phyloP scores from a whole-genome alignment of 2,113 vertebrate genomes.

The Menura novaehollandiae region DNA sequence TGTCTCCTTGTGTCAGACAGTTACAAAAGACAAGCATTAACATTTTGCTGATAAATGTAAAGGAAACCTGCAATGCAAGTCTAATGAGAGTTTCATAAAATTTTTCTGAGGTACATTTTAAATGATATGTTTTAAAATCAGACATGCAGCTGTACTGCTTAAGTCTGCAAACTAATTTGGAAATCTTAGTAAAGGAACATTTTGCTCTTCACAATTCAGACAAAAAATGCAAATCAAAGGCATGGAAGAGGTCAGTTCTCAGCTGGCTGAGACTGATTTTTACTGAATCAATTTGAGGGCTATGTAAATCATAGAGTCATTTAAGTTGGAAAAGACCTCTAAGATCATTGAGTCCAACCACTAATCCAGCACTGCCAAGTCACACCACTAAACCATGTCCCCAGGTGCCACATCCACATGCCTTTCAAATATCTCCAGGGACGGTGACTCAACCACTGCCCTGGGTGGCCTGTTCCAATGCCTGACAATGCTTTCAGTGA shows the following conservation, averaged over 20 bases:
- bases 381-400: neutral
- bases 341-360: neutral
- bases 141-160: neutral
- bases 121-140: neutral
- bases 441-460: neutral
- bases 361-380: neutral
- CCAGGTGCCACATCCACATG: neutral
- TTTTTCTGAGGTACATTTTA: neutral
- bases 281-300: neutral
- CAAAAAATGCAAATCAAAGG: neutral
- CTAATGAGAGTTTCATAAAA: neutral
- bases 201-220: neutral
- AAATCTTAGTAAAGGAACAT: neutral
- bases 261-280: neutral
- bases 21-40: neutral
- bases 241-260: neutral
- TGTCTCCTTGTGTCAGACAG: neutral
- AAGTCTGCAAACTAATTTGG: neutral
- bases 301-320: neutral
- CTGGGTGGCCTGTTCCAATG: neutral
- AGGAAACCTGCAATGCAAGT: neutral
- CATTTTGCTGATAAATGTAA: neutral
- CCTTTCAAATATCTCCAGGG: neutral
- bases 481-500: neutral
- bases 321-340: neutral